Percentiles rank a stretch among this genome's conserved stretches.
Evolutionary conservation across 2,888 invertebrate genomes (phyloP).

Genomic region (Notodonta dromedarius): DNA sequence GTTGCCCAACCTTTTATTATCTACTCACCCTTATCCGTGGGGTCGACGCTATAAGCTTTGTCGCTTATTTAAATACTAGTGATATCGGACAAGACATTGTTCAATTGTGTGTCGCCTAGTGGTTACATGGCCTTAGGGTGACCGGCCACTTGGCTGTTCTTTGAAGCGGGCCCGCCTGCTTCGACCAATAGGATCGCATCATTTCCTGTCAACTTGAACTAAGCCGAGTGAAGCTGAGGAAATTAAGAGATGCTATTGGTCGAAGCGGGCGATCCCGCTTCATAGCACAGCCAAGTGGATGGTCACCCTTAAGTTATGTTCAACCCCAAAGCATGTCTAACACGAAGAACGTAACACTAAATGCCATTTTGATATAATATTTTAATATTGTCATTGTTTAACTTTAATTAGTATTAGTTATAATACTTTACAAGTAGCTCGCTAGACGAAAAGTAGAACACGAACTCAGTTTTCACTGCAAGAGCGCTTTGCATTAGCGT

Average conservation of each 20-base stretch:
- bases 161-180: too few species aligned
- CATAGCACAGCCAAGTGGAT: too few species aligned
- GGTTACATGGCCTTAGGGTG: neutral
- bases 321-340: constrained; percentile 71
- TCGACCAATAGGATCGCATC: too few species aligned
- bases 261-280: too few species aligned
- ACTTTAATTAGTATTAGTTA: constrained; percentile 68
- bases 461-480: constrained; percentile 53
- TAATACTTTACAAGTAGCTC: constrained; percentile 72
- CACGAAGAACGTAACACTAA: constrained; percentile 75
- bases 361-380: constrained; percentile 75
- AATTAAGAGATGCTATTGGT: too few species aligned
- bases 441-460: constrained; percentile 67
- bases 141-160: too few species aligned
- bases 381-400: constrained; percentile 83
- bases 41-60: too few species aligned
- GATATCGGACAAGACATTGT: neutral
- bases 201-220: too few species aligned
- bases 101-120: neutral
- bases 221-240: too few species aligned
- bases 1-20: too few species aligned
- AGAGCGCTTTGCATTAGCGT: constrained; percentile 53
- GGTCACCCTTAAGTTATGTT: constrained; percentile 52
- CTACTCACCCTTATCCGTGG: too few species aligned
- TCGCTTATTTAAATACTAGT: too few species aligned